Evolutionary conservation across 2,113 vertebrate genomes (phyloP), one percentile per base, ranked within the genome.

Genomic region (Xerus inauris): DNA sequence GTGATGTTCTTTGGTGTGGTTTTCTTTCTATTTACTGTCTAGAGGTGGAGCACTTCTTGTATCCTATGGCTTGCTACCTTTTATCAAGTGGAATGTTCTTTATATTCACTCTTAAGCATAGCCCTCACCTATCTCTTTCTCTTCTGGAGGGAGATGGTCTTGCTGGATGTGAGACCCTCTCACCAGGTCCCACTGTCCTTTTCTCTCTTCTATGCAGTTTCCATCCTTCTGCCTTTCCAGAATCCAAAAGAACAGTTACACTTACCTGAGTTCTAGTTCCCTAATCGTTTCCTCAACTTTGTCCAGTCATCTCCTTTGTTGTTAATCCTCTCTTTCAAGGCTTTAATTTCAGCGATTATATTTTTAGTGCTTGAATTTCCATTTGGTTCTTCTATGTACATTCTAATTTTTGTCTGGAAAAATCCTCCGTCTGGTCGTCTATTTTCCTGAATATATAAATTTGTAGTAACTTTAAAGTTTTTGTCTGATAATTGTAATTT

Each of bases 311-410:
- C 40, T 1, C 51, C 30, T 64, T 69, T 89, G n/a, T 90, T 88
- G 30, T 42, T 45, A 84, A 83, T 45, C 4, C 2, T 84, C 79
- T 59, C 19, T 73, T 59, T 16, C 57, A n/a, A 30, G 5, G 8
- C 57, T 35, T 72, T 82, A 32, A 28, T 77, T 93, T 93, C 20
- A 77, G 30, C 90, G 81, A 24, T 17, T 89, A 12, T 65, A 38
- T 62, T 54, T 94, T 93, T 62, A 85, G 40, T 75, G 47, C 26
- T 89, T 81, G 83, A 91, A 45, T 82, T 95, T 88, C 87, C 26
- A 38, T 71, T 95, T 94, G 35, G 20, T 79, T 92, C 24, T 77
- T 87, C 57, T 85, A 59, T 16, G 30, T 42, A 85, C 13, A 40
- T 94, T 90, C 12, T 4, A 65, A 12, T 67, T 57, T 57, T 57